phyloP scores from a whole-genome alignment of 92 coral and sea anemone genomes.

The Epizoanthus ramosus region DNA sequence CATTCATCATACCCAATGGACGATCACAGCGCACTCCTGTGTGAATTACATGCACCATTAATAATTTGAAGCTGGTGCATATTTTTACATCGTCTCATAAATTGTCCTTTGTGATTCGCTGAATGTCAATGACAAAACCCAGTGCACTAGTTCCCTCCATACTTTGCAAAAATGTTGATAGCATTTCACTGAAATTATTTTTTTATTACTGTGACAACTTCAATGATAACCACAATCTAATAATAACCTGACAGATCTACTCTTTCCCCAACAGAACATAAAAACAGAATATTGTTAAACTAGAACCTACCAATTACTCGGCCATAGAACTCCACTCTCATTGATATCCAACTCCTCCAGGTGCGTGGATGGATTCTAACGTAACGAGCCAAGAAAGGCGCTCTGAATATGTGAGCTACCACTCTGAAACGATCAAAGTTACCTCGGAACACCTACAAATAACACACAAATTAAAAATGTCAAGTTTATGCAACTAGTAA shows the following conservation, averaged over 20 bases:
- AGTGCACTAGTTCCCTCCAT: neutral
- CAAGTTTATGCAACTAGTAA: neutral
- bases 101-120: no score
- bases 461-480: neutral
- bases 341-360: slow-evolving; percentile 83
- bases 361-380: slow-evolving; percentile 84
- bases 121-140: neutral
- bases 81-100: no score
- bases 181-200: neutral
- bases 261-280: no score
- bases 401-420: slow-evolving; percentile 62
- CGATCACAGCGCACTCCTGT: slow-evolving; percentile 42
- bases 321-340: slow-evolving; percentile 86
- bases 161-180: no score
- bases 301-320: slow-evolving; percentile 68
- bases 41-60: no score
- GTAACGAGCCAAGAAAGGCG: slow-evolving; percentile 74
- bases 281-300: neutral
- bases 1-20: slow-evolving; percentile 39
- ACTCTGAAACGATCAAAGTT: slow-evolving; percentile 74
- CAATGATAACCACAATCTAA: no score
- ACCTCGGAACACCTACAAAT: slow-evolving; percentile 74
- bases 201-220: no score
- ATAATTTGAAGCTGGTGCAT: no score
- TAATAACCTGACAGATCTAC: no score